Conservation (phyloP, 2,888 invertebrate species). For the Campoletis raptor region DNA sequence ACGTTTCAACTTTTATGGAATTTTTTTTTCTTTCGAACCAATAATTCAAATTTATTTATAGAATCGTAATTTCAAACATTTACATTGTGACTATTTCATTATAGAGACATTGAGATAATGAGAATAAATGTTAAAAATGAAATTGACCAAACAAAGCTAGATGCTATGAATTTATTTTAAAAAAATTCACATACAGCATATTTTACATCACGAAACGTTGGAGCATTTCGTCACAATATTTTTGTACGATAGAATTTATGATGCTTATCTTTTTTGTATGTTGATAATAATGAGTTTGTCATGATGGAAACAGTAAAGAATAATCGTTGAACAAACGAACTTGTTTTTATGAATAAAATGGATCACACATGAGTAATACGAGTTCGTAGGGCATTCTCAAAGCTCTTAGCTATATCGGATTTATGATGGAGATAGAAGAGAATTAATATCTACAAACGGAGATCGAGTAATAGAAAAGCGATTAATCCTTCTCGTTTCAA, state of each 20-base stretch:
- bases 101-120: background rate
- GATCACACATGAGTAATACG: background rate
- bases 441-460: constrained; percentile 30
- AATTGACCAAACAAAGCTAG: background rate
- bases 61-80: background rate
- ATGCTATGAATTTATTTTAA: background rate
- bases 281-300: background rate
- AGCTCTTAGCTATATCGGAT: constrained; percentile 31
- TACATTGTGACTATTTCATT: background rate
- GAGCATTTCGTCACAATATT: background rate
- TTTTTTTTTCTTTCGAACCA: background rate
- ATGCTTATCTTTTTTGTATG: background rate
- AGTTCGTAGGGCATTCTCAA: background rate
- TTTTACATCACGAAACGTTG: background rate
- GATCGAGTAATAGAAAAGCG: constrained; percentile 26
- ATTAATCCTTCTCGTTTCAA: constrained; percentile 49
- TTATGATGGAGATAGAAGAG: constrained; percentile 39
- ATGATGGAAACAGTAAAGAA: background rate
- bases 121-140: background rate
- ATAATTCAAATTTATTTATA: background rate
- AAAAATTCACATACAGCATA: background rate
- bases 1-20: background rate
- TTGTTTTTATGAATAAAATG: background rate
- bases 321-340: background rate
- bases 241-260: background rate